Conservation (phyloP, 92 coral and sea anemone species). For the Parazoanthus darwini region DNA sequence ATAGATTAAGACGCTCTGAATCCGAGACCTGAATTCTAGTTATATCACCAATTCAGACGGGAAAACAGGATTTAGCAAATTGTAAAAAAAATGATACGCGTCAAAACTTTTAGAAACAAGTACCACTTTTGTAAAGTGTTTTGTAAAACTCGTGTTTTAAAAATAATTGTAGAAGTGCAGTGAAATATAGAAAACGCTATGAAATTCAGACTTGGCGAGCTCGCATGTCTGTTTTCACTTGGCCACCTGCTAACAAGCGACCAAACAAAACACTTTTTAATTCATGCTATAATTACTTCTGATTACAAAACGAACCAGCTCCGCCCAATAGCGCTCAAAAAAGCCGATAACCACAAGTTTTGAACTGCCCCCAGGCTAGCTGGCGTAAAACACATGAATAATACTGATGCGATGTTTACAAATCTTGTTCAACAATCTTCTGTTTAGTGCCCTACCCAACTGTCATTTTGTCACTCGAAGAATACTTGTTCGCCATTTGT, state of each 20-base stretch:
- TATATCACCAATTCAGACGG: too few species aligned
- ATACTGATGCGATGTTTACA: slow-evolving; percentile 17
- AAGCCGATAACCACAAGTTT: not conserved
- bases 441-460: not conserved
- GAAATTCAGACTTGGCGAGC: not conserved
- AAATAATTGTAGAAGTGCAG: not conserved
- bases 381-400: slow-evolving; percentile 9
- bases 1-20: too few species aligned
- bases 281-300: not conserved
- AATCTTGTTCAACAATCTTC: not conserved
- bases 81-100: too few species aligned
- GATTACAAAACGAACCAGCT: slow-evolving; percentile 13
- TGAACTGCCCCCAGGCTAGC: not conserved
- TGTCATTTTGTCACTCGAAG: not conserved
- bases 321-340: not conserved
- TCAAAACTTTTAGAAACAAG: not conserved
- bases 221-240: not conserved
- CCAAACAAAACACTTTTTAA: slow-evolving; percentile 2
- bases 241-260: slow-evolving; percentile 9
- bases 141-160: not conserved
- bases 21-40: too few species aligned
- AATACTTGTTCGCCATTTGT: not conserved
- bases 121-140: not conserved
- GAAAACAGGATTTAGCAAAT: too few species aligned
- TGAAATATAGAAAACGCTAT: not conserved